Evolutionary conservation across 2,888 invertebrate species (phyloP), one percentile per base, ranked within the genome.

Genomic region (Tenthredo notha): DNA sequence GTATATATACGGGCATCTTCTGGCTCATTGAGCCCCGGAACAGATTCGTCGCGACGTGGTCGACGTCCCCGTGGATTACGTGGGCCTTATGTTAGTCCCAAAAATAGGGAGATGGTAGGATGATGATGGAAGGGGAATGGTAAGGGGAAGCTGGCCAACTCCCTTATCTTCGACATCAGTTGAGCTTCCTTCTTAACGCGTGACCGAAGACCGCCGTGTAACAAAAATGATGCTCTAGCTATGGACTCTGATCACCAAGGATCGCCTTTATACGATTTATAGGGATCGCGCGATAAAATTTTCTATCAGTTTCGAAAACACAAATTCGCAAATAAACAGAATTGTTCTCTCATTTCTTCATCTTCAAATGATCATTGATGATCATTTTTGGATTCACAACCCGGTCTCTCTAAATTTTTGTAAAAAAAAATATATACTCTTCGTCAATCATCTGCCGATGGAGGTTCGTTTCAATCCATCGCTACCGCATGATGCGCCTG

Each of bases 181-280:
- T 89, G 90, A 92, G 92, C 92, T 92, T 93, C 92, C 91, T 91
- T 92, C 92, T 92, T 92, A 92, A 93, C 92, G 91, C 92, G 90
- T 92, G 92, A 93, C 90, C 92, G 91, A 90, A 91, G 90, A 91
- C 91, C 88, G 87, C 80, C 77, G 84, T 80, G 80, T 80, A 78
- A 50, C 50, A 47, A 67, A 83, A 83, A 85, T 86, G 88, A 86
- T 65, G 84, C 84, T 61, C 25, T 21, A 61, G 25, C 61, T 85
- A 70, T 70, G 40, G 74, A 25, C 15, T 12, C 21, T 47, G 37
- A n/a, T 40, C 12, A 15, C 25, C 10, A 7, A 47, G 43, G 25
- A n/a, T 40, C 15, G 25, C n/a, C 43, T 15, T 43, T 12, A 74
- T 74, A 21, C 21, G 9, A 54, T 29, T n/a, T n/a, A 3, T 15